phyloP scores from a whole-genome alignment of 1,140 invertebrate genomes.

The Panonychus citri region DNA sequence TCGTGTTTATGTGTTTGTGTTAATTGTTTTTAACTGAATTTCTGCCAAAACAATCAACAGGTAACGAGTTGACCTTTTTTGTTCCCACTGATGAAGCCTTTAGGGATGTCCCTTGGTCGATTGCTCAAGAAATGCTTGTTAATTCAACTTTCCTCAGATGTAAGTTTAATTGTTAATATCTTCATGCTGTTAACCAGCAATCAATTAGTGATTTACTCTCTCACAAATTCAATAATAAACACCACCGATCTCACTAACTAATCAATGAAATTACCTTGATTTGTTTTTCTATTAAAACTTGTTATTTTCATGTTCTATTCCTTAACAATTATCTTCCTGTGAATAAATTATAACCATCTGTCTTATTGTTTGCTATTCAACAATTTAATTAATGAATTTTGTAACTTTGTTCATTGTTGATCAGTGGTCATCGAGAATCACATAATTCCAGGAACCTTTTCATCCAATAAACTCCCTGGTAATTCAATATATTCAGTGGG shows the following conservation, averaged over 20 bases:
- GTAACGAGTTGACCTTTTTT: conserved; percentile 20
- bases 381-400: too few relatives aligned
- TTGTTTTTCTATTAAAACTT: too few relatives aligned
- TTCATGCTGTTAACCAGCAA: too few relatives aligned
- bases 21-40: not conserved
- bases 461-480: conserved; percentile 5
- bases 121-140: conserved; percentile 11
- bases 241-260: too few relatives aligned
- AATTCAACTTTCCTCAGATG: conserved; percentile 11
- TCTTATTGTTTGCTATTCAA: too few relatives aligned
- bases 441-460: conserved; percentile 10
- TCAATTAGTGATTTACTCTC: conserved; percentile 17
- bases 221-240: not conserved
- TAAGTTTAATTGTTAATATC: conserved; percentile 2
- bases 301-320: too few relatives aligned
- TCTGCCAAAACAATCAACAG: not conserved
- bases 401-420: not conserved
- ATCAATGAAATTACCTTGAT: too few relatives aligned
- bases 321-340: too few relatives aligned
- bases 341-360: too few relatives aligned
- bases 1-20: not conserved
- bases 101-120: conserved; percentile 16
- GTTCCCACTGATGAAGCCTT: conserved; percentile 23
- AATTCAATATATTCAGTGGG: conserved; percentile 10
- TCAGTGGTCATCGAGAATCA: conserved; percentile 10